These are phyloP conservation scores for Poecilia latipinna DNA, from an alignment of 2,113 vertebrate species.

Conservation along the genomic window DNA sequence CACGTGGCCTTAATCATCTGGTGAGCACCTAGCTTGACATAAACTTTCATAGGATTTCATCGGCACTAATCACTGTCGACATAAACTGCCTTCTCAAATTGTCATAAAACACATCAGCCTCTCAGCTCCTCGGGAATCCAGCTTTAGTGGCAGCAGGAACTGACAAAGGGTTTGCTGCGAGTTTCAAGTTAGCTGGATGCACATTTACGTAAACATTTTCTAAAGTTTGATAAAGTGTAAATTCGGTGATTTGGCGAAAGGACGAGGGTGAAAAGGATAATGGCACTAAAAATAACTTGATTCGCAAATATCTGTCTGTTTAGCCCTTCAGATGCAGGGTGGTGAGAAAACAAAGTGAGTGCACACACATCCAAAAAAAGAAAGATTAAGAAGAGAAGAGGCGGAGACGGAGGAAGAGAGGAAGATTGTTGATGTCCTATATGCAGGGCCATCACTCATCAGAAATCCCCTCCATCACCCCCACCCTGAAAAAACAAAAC, in stretches of 20 bases:
- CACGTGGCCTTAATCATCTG: conserved; percentile 73
- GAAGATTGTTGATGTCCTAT: conserved; percentile 74
- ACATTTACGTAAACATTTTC: conserved; percentile 19
- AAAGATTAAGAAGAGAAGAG: conserved; percentile 18
- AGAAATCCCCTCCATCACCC: conserved; percentile 64
- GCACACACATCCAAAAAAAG: not conserved
- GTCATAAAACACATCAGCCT: conserved; percentile 70
- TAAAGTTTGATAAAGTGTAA: conserved; percentile 7
- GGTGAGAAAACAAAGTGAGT: conserved; percentile 6
- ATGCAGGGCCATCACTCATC: conserved; percentile 82
- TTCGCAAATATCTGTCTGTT: not conserved
- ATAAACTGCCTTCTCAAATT: conserved; percentile 75
- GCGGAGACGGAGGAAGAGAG: conserved; percentile 44
- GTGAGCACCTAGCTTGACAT: conserved; percentile 62
- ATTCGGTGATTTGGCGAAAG: conserved; percentile 7
- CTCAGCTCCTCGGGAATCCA: conserved; percentile 58
- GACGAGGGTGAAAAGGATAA: not conserved
- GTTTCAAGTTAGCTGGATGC: conserved; percentile 37
- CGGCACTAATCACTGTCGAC: conserved; percentile 76
- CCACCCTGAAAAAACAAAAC: conserved; percentile 81
- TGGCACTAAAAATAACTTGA: conserved; percentile 4
- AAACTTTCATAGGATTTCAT: conserved; percentile 72
- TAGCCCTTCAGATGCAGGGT: conserved; percentile 1
- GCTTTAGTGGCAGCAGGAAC: conserved; percentile 52
- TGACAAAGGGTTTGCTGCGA: conserved; percentile 45